Percentiles rank a stretch among this genome's conserved stretches.
Conservation (phyloP, 2,888 invertebrate species). For the Lamproptera curius region DNA sequence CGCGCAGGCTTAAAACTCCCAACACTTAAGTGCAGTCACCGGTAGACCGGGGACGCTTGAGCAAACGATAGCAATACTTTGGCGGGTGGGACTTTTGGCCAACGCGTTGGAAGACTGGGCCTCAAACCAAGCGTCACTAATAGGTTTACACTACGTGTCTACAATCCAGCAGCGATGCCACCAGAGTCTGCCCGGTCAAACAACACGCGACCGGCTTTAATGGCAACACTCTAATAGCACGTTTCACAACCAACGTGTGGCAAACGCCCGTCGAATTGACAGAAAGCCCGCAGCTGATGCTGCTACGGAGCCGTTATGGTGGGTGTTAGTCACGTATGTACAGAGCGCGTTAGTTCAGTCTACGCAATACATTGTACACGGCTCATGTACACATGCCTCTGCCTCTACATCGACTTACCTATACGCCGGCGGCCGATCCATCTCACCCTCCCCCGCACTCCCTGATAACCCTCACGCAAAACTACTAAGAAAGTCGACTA, state of each 20-base stretch:
- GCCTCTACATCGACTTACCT: constrained; percentile 41
- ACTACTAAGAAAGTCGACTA: constrained; percentile 23
- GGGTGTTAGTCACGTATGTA: constrained; percentile 43
- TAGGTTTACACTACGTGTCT: constrained; percentile 70
- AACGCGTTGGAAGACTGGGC: constrained; percentile 57
- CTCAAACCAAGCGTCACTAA: constrained; percentile 70
- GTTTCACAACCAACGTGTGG: constrained; percentile 76
- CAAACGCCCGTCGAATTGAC: constrained; percentile 70
- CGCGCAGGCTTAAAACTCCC: constrained; percentile 12
- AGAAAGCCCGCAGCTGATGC: constrained; percentile 44
- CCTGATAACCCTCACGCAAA: constrained; percentile 37
- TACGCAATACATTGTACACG: constrained; percentile 28
- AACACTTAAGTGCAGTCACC: neutral
- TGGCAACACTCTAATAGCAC: constrained; percentile 65
- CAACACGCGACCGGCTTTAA: constrained; percentile 26
- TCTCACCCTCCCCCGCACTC: constrained; percentile 30
- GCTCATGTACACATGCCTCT: constrained; percentile 40
- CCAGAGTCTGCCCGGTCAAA: constrained; percentile 32
- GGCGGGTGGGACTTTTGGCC: constrained; percentile 58
- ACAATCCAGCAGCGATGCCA: constrained; percentile 53
- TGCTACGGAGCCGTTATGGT: neutral
- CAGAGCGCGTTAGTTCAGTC: constrained; percentile 31
- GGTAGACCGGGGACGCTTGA: constrained; percentile 38
- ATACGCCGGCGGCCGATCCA: constrained; percentile 27
- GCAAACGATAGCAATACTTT: constrained; percentile 48